Base-by-base conservation (phyloP, 2,797 vertebrate genomes). In the Phataginus tetradactyla region DNA sequence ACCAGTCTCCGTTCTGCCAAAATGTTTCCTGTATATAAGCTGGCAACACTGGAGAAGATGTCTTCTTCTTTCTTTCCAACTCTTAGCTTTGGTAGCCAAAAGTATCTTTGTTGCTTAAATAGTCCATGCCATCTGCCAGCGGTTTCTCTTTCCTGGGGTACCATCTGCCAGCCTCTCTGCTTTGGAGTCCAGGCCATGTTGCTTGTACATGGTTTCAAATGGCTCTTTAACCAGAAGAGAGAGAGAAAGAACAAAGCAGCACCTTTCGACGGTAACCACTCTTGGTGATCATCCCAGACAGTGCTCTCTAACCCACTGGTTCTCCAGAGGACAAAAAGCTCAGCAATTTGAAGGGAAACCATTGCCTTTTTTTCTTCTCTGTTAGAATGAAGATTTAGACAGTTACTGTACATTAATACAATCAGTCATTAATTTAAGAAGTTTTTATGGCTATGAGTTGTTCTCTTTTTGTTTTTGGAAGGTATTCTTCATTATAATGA, bases 11-110 rank as follows among this genome's bases (percentile, higher is more conserved):
- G 34, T 57, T 59, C 94, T 97, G 95, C 97, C 95, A 94, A 95
- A 94, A 92, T 59, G 10, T 95, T 94, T 97, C 96, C 96, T 93
- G 80, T 72, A 64, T 32, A 96, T 94, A 97, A 95, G 96, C 96
- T 98, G 97, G 95, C 95, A 97, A 69, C 66, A 32, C 29, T 57
- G 88, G 80, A 94, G 80, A 96, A 96, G 86, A 95, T 96, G 96
- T 94, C 94, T 11, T 97, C 96, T 78, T 97, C 94, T 61, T 94
- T 97, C 97, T 97, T 97, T 97, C 97, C 97, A 98, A 64, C 77
- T 96, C 96, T 88, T 90, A 79, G 64, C 95, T 83, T 11, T 79
- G 84, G 90, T 95, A 94, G 96, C 97, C 98, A 98, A 97, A 91
- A 97, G 94, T 88, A 85, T 94, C 94, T 98, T 78, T 97, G 96